Base-by-base conservation (phyloP, 2,888 invertebrate species). In the Hedychridium roseum region DNA sequence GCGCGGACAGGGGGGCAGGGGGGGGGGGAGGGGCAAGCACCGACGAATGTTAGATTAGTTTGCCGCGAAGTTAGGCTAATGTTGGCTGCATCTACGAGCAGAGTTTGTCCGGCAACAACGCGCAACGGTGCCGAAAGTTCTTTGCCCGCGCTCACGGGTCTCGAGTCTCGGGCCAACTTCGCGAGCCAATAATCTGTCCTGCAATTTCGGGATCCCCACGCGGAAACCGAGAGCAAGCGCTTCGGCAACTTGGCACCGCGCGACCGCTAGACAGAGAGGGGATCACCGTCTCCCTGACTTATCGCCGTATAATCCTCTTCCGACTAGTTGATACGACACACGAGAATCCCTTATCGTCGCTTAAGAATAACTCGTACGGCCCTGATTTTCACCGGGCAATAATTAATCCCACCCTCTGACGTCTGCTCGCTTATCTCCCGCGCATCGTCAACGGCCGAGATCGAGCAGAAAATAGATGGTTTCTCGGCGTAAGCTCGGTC, bases 1-100 rank as follows among this genome's bases (percentile, higher is more conserved):
- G n/a, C n/a, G n/a, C n/a, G n/a, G n/a, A n/a, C n/a, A n/a, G n/a
- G n/a, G n/a, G n/a, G n/a, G 23, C 20, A 23, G 38, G 15, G 21
- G 17, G 26, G n/a, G 42, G 51, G 21, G 26, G n/a, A 38, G 51
- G 21, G 48, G 56, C 50, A 60, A 66, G 64, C 65, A 67, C 62
- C 60, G 65, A 71, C 67, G 69, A 71, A 72, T 74, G 74, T 75
- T 74, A 70, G 71, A 74, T 75, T 74, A 75, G 73, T 75, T 75
- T 64, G 70, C 63, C 59, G 56, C 69, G 56, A 70, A 74, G 74
- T 75, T 73, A 69, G 69, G 65, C 62, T 68, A 73, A 72, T 68
- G 71, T 70, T 71, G 67, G 64, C 65, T 64, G 66, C 70, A 68
- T 63, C 68, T 70, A 68, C 65, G 68, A 64, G 66, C 54, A 62